Percentiles rank a stretch among this genome's conserved stretches.
phyloP scores from a whole-genome alignment of 2,888 invertebrate genomes.

The Macropis europaea region DNA sequence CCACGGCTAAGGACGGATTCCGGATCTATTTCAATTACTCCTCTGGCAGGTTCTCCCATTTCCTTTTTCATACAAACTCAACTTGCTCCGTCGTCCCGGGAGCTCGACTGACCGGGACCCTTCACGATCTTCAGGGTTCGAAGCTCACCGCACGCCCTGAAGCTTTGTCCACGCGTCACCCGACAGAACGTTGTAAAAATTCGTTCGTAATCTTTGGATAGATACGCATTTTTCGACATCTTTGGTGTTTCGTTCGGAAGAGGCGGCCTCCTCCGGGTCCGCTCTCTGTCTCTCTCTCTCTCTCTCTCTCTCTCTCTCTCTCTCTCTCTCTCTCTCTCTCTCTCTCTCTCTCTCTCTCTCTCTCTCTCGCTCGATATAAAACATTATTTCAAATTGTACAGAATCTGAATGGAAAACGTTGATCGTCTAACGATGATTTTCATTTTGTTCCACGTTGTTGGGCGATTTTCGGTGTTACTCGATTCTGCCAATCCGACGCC shows the following conservation, averaged over 20 bases:
- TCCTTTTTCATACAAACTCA: slow-evolving; percentile 8
- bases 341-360: neutral
- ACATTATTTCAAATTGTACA: neutral
- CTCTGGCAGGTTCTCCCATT: slow-evolving; percentile 29
- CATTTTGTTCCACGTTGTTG: neutral
- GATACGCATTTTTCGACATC: slow-evolving; percentile 61
- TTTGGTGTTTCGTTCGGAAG: slow-evolving; percentile 67
- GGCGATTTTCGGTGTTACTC: too few relatives aligned
- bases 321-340: neutral
- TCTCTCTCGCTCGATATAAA: neutral
- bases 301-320: neutral
- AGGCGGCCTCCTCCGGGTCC: too few relatives aligned
- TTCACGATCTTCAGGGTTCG: slow-evolving; percentile 10
- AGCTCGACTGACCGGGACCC: slow-evolving; percentile 3
- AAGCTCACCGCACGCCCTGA: neutral
- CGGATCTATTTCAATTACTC: slow-evolving; percentile 38
- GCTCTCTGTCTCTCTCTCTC: neutral
- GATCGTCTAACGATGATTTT: neutral
- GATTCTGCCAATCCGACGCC: too few relatives aligned
- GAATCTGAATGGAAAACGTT: neutral
- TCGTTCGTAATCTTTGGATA: slow-evolving; percentile 68
- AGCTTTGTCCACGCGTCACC: neutral
- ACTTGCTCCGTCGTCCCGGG: neutral
- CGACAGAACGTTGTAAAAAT: slow-evolving; percentile 24
- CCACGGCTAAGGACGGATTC: slow-evolving; percentile 56